Percentiles rank a stretch among this genome's conserved stretches.
These are phyloP conservation scores for Chorisops tibialis DNA, from an alignment of 2,888 invertebrate species.

Conservation along the genomic window DNA sequence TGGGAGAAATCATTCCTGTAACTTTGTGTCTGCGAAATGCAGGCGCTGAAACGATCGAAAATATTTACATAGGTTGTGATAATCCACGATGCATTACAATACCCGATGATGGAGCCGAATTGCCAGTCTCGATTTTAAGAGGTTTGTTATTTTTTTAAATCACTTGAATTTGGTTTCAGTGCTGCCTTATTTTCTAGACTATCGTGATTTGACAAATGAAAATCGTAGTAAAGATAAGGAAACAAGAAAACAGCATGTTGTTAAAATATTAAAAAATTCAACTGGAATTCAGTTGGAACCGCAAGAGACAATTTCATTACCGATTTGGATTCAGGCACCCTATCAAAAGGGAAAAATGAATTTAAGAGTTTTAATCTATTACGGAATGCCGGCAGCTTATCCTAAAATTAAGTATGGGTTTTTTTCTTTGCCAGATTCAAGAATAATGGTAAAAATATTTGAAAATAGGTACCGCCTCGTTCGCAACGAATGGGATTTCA, in stretches of 20 bases:
- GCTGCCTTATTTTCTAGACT: conserved; percentile 37
- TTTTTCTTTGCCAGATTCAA: background rate
- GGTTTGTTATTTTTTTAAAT: conserved; percentile 41
- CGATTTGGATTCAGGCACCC: conserved; percentile 69
- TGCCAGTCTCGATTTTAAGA: conserved; percentile 48
- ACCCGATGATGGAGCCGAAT: conserved; percentile 42
- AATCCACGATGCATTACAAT: conserved; percentile 49
- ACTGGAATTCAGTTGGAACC: conserved; percentile 40
- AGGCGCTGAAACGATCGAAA: conserved; percentile 60
- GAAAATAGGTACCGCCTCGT: conserved; percentile 58
- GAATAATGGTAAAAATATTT: background rate
- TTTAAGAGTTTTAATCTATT: conserved; percentile 71
- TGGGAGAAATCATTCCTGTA: conserved; percentile 67
- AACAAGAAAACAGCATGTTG: conserved; percentile 49
- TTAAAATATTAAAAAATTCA: conserved; percentile 42
- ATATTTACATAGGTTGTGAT: conserved; percentile 58
- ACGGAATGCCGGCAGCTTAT: conserved; percentile 55
- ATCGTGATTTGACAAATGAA: conserved; percentile 48
- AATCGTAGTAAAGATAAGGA: conserved; percentile 51
- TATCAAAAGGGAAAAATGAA: conserved; percentile 60
- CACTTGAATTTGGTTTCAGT: background rate
- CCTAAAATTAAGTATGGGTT: conserved; percentile 46
- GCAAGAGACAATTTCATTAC: conserved; percentile 45
- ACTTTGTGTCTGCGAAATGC: conserved; percentile 62
- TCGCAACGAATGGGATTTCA: conserved; percentile 63